Evolutionary conservation across 1,140 invertebrate genomes (phyloP), one percentile per base, ranked within the genome.

Genomic region (Nasonia vitripennis): DNA sequence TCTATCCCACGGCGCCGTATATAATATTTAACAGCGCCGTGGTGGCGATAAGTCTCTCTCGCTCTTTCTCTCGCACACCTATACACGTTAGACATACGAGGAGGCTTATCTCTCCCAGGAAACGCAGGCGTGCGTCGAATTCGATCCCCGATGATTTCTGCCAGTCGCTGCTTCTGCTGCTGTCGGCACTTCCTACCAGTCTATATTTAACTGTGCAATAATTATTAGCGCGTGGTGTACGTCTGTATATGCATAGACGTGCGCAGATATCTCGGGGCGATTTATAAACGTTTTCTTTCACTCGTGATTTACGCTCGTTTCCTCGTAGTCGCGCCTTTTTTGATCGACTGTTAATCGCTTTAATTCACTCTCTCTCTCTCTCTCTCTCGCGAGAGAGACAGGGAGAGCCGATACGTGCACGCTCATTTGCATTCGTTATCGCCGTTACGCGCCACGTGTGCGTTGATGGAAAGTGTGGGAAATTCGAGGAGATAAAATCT

Each of bases 401-500:
- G 51, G 17, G 51, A 20, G 51, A 55, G 41, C n/a, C 2, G 20
- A 48, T 45, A 45, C 45, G 17, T 23, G 17, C n/a, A 68, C 9
- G 37, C 34, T 48, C 48, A 70, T 83, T 83, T 48, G 74, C 31
- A 12, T 62, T n/a, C 31, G 45, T 31, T 78, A 75, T 77, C 51
- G 51, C 11, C 27, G 37, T 23, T n/a, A 17, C 71, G 71, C 71
- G 71, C 67, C 67, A 9, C 20, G 71, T 34, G 20, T 20, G 48
- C 31, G 12, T 27, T 67, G 31, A 86, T 74, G 70, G 80, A 84
- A 70, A 80, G 51, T 71, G 80, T 23, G 55, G 79, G 84, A 87
- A 84, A 89, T 87, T 81, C 87, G 78, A 11, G 67, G 67, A 68
- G 67, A 68, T 68, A 68, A 86, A 87, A 67, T 55, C 73, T 80